Conservation (phyloP, 2,113 vertebrate genomes). For the Sinocyclocheilus rhinocerous region DNA sequence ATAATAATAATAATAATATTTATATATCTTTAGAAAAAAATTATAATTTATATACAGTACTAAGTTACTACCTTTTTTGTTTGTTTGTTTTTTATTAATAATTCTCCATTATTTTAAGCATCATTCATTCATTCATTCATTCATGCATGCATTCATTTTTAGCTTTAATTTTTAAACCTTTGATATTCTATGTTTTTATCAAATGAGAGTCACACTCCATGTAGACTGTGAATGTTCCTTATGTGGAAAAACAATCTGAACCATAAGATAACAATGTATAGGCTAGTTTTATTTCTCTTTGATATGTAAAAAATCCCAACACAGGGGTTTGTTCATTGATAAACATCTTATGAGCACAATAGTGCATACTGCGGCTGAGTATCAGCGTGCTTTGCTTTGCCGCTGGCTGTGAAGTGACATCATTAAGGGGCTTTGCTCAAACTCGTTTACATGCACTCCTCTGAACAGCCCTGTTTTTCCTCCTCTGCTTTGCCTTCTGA, state of each 20-base stretch:
- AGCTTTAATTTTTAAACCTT: too few species aligned
- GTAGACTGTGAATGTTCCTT: background rate
- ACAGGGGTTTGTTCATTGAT: background rate
- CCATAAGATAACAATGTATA: background rate
- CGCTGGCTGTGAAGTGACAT: slow-evolving; percentile 48
- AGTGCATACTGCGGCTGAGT: background rate
- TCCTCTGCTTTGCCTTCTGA: slow-evolving; percentile 54
- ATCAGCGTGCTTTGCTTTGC: slow-evolving; percentile 21
- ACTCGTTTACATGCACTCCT: slow-evolving; percentile 26
- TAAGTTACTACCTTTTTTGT: too few species aligned
- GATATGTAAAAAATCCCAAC: background rate
- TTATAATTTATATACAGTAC: too few species aligned
- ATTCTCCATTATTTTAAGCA: too few species aligned
- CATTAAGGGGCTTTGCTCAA: slow-evolving; percentile 47
- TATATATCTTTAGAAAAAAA: too few species aligned
- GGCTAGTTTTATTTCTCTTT: slow-evolving; percentile 7
- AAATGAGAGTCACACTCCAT: background rate
- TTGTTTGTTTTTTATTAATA: too few species aligned
- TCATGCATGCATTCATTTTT: background rate
- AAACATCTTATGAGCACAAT: slow-evolving; percentile 27
- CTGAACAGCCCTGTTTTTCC: slow-evolving; percentile 26
- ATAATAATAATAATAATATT: too few species aligned
- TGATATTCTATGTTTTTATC: background rate
- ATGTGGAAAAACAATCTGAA: background rate
- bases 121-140: background rate